A percentile compares a stretch with the other conserved stretches of the same genome.
Evolutionary conservation across 2,113 vertebrate genomes (phyloP).

Genomic region (Equus quagga): DNA sequence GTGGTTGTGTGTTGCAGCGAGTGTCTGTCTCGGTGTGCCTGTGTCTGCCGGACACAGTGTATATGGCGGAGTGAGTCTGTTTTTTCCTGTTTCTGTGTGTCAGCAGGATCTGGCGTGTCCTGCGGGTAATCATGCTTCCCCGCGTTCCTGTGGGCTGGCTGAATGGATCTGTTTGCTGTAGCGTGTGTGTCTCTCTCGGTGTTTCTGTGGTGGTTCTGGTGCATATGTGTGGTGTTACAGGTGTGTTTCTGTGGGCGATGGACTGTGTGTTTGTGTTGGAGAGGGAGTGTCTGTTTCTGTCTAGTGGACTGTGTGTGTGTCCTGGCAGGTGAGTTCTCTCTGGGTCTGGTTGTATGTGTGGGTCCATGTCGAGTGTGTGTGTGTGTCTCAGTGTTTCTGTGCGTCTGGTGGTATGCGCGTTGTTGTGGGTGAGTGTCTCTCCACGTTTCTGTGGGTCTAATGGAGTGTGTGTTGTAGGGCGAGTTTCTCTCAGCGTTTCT

Average conservation of each 20-base stretch:
- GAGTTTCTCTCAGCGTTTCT: background rate
- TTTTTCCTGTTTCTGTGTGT: background rate
- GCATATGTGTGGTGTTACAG: too few species aligned
- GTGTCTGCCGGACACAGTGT: too few species aligned
- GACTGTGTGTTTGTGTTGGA: background rate
- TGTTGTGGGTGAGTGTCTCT: too few species aligned
- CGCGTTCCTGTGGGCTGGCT: background rate
- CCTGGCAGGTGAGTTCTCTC: background rate
- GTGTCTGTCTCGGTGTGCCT: fast-evolving
- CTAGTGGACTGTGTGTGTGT: too few species aligned
- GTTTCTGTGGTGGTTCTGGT: background rate
- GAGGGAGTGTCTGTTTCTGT: background rate
- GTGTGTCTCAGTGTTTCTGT: background rate
- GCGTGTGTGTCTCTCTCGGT: background rate
- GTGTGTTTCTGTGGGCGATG: background rate
- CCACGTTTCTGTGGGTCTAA: background rate
- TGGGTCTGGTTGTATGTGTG: background rate
- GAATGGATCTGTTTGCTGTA: fast-evolving
- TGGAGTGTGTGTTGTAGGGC: background rate
- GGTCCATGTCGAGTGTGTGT: background rate
- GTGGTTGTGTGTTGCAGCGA: too few species aligned
- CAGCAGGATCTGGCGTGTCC: background rate
- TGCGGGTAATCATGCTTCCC: too few species aligned
- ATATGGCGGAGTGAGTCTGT: too few species aligned
- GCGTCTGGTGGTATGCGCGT: background rate